These are phyloP conservation scores for Diplodus puntazzo DNA, from an alignment of 2,797 vertebrate genomes.

Conservation along the genomic window DNA sequence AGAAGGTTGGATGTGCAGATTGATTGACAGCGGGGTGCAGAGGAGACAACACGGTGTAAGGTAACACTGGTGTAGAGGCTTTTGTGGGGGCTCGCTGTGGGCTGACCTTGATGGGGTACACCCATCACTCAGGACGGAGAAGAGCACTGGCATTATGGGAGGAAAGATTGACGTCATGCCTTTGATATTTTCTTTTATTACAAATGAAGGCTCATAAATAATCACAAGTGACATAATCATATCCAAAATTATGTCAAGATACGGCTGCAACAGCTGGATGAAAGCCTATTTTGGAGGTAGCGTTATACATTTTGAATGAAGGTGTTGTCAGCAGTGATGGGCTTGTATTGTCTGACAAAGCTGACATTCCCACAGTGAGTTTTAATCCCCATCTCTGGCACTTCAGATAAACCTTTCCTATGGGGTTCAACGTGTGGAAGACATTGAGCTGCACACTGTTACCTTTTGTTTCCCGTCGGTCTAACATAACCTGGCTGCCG, in stretches of 20 bases:
- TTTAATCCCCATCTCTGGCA: constrained; percentile 73
- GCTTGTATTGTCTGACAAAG: constrained; percentile 61
- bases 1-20: constrained; percentile 71
- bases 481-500: constrained; percentile 46
- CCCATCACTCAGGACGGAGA: constrained; percentile 39
- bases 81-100: constrained; percentile 14
- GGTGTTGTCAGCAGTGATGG: constrained; percentile 35
- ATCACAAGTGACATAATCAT: background rate
- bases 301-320: constrained; percentile 62
- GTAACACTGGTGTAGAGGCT: constrained; percentile 61
- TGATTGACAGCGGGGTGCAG: constrained; percentile 75
- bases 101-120: constrained; percentile 35
- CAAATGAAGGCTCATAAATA: background rate
- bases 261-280: constrained; percentile 12
- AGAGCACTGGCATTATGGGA: constrained; percentile 31
- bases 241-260: constrained; percentile 12
- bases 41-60: constrained; percentile 64
- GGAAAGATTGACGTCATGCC: constrained; percentile 49
- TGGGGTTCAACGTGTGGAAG: constrained; percentile 42
- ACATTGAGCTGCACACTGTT: constrained; percentile 64
- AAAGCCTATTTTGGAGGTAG: constrained; percentile 42
- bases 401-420: constrained; percentile 52
- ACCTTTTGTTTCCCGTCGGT: constrained; percentile 59
- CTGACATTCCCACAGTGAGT: constrained; percentile 71
- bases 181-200: background rate